Conservation (phyloP, 2,888 invertebrate species). For the Parelbella ahira region DNA sequence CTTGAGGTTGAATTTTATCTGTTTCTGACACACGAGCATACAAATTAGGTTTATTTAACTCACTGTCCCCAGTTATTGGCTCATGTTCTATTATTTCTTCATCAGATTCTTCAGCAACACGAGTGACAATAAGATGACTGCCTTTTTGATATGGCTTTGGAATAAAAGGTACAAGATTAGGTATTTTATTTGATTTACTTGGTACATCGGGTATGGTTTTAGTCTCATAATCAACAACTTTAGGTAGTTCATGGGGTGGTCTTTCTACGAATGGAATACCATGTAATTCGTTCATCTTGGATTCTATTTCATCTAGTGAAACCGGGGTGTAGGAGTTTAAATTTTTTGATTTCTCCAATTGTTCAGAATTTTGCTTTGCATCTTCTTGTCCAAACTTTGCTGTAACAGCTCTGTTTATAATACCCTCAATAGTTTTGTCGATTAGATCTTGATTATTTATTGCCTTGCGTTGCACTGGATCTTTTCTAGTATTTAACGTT, state of each 20-base stretch:
- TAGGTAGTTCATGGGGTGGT: slow-evolving; percentile 55
- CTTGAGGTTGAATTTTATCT: slow-evolving; percentile 54
- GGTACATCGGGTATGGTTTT: slow-evolving; percentile 42
- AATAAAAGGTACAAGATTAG: slow-evolving; percentile 45
- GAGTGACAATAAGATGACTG: background rate
- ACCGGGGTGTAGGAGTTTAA: slow-evolving; percentile 36
- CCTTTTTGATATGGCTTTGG: too few species aligned
- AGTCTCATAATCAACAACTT: slow-evolving; percentile 38
- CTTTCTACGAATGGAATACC: slow-evolving; percentile 65
- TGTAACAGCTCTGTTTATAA: slow-evolving; percentile 52
- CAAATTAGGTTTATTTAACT: slow-evolving; percentile 32
- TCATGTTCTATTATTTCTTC: slow-evolving; percentile 45
- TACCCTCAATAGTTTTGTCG: slow-evolving; percentile 69
- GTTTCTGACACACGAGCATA: slow-evolving; percentile 21
- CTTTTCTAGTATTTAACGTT: slow-evolving; percentile 35
- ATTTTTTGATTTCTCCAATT: slow-evolving; percentile 33
- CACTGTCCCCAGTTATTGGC: slow-evolving; percentile 44
- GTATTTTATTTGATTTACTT: slow-evolving; percentile 43
- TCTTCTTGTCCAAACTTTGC: slow-evolving; percentile 46
- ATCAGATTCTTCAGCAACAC: slow-evolving; percentile 36
- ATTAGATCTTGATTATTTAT: slow-evolving; percentile 64
- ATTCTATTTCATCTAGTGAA: slow-evolving; percentile 63
- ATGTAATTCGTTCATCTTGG: slow-evolving; percentile 73
- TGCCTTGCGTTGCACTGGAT: slow-evolving; percentile 44
- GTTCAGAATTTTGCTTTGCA: slow-evolving; percentile 34